Evolutionary conservation across 2,797 vertebrate genomes (phyloP).

Genomic region (Coreius guichenoti): DNA sequence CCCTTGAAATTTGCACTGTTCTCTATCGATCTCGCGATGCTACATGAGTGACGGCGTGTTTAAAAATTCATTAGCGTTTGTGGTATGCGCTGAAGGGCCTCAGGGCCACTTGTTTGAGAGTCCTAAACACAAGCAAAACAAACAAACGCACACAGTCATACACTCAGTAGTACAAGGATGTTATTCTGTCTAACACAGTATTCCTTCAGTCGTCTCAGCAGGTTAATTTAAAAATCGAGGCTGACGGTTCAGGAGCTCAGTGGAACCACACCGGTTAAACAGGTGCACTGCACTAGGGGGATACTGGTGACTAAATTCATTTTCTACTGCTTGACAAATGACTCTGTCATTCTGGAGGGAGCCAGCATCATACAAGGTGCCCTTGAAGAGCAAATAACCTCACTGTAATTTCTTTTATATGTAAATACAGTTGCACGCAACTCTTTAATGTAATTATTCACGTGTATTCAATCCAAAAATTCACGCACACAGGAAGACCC

Average conservation of each 20-base stretch:
- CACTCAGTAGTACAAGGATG: not conserved
- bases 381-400: constrained; percentile 66
- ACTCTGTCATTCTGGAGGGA: constrained; percentile 74
- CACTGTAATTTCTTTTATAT: not conserved
- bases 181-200: constrained; percentile 22
- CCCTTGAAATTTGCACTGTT: not conserved
- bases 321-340: constrained; percentile 74
- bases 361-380: constrained; percentile 74
- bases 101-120: not conserved
- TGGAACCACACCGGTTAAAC: constrained; percentile 41
- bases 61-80: constrained; percentile 45
- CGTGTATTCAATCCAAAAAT: not conserved
- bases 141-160: not conserved
- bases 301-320: constrained; percentile 55
- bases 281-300: constrained; percentile 30
- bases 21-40: constrained; percentile 3
- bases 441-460: not conserved
- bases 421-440: not conserved
- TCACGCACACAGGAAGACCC: not conserved
- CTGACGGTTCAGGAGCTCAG: constrained; percentile 3
- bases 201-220: constrained; percentile 14
- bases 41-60: constrained; percentile 27
- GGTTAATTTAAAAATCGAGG: constrained; percentile 13
- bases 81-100: not conserved
- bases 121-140: not conserved